phyloP scores from a whole-genome alignment of 2,113 vertebrate genomes.

The Montifringilla adamsi region DNA sequence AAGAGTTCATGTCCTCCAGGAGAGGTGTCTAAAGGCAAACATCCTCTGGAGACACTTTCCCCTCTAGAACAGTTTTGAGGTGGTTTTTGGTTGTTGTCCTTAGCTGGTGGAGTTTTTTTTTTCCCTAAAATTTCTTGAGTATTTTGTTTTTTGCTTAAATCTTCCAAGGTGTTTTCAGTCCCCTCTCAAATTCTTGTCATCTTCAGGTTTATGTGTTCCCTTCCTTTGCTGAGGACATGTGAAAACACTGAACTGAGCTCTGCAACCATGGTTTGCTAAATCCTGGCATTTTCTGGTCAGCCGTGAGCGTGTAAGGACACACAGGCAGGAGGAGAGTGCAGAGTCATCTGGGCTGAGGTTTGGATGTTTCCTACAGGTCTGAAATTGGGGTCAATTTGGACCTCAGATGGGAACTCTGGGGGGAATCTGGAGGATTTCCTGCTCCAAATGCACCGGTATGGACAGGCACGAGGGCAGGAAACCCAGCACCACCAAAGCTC shows the following conservation, averaged over 20 bases:
- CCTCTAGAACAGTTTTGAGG: neutral
- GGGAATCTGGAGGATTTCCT: neutral
- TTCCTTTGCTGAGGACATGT: neutral
- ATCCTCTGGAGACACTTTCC: neutral
- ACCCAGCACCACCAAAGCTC: neutral
- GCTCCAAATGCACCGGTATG: neutral
- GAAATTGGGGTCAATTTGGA: neutral
- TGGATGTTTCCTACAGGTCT: neutral
- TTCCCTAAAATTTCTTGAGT: fast-evolving
- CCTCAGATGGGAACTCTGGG: neutral
- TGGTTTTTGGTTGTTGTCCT: fast-evolving
- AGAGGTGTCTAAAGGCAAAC: neutral
- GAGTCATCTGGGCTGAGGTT: neutral
- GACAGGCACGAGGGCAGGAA: neutral
- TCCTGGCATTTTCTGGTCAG: neutral
- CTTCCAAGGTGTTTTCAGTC: neutral
- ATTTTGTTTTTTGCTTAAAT: neutral
- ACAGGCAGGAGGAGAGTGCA: neutral
- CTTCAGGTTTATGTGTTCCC: neutral
- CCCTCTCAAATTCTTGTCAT: neutral
- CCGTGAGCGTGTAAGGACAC: neutral
- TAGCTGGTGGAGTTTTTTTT: neutral
- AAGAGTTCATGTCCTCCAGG: neutral
- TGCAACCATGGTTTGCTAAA: neutral
- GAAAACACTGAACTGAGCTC: neutral